phyloP scores from a whole-genome alignment of 2,113 vertebrate species.

The Echinops telfairi region DNA sequence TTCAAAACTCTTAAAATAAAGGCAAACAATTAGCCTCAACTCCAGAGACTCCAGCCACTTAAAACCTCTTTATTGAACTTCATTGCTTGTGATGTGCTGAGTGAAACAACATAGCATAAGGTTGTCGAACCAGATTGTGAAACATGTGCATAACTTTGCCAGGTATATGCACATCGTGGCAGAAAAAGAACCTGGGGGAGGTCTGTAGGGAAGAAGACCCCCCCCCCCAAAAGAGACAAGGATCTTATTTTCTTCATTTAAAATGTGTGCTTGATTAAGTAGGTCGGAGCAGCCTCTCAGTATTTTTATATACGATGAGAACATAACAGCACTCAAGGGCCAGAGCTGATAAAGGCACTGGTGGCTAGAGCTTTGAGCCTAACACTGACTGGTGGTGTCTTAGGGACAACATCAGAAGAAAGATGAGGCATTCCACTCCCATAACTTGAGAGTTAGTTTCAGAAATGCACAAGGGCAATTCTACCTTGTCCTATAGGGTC shows the following conservation, averaged over 20 bases:
- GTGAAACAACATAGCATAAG: not conserved
- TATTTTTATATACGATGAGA: not conserved
- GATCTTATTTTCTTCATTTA: not conserved
- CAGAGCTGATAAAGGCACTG: not conserved
- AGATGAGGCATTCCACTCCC: too few species aligned
- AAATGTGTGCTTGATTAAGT: not conserved
- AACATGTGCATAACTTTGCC: not conserved
- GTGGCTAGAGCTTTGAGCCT: not conserved
- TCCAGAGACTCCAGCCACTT: not conserved
- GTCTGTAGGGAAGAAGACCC: not conserved
- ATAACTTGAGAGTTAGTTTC: not conserved
- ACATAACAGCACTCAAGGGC: too few species aligned
- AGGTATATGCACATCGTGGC: too few species aligned
- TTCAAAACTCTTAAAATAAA: not conserved
- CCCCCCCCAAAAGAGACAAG: not conserved
- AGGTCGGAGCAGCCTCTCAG: not conserved
- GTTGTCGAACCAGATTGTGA: not conserved
- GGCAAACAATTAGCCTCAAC: not conserved
- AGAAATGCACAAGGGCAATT: too few species aligned
- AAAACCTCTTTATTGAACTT: not conserved
- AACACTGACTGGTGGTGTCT: too few species aligned
- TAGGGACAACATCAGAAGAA: too few species aligned
- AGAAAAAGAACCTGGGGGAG: rapidly evolving
- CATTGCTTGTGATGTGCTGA: not conserved
- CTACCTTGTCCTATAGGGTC: too few species aligned